These are phyloP conservation scores for Epinephelus coioides DNA, from an alignment of 2,797 vertebrate species.

Conservation along the genomic window DNA sequence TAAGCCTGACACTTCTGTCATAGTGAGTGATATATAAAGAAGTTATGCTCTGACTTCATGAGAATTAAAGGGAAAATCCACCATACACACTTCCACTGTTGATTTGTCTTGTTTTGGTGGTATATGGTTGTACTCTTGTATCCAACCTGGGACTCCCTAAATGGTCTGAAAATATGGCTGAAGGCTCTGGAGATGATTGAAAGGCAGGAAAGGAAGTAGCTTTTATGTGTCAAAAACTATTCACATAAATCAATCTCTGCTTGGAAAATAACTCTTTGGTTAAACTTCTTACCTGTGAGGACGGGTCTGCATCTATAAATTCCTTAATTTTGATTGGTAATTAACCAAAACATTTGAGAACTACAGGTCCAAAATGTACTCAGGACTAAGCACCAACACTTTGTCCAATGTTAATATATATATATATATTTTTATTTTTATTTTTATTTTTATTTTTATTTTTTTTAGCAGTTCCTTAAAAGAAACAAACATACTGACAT, in stretches of 20 bases:
- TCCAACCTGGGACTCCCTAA: background rate
- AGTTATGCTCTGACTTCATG: constrained; percentile 11
- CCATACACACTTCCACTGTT: constrained; percentile 29
- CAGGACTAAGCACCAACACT: background rate
- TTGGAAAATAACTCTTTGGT: constrained; percentile 19
- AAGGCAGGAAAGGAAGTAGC: no score
- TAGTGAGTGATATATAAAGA: constrained; percentile 23
- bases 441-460: no score
- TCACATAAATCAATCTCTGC: background rate
- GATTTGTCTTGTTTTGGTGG: background rate
- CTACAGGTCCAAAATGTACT: background rate
- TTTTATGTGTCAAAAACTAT: background rate
- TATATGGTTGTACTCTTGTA: background rate
- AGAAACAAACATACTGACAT: background rate
- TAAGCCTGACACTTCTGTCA: constrained; percentile 20
- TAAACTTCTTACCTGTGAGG: background rate
- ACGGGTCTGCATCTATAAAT: background rate
- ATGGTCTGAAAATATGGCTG: no score
- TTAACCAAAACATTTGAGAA: background rate
- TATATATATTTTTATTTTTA: no score
- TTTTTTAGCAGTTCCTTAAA: background rate
- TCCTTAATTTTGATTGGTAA: background rate
- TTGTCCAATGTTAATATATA: background rate
- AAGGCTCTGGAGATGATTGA: no score
- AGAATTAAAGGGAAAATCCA: constrained; percentile 55